These are phyloP conservation scores for Antheraea assamensis DNA, from an alignment of 2,888 invertebrate species.

Conservation along the genomic window DNA sequence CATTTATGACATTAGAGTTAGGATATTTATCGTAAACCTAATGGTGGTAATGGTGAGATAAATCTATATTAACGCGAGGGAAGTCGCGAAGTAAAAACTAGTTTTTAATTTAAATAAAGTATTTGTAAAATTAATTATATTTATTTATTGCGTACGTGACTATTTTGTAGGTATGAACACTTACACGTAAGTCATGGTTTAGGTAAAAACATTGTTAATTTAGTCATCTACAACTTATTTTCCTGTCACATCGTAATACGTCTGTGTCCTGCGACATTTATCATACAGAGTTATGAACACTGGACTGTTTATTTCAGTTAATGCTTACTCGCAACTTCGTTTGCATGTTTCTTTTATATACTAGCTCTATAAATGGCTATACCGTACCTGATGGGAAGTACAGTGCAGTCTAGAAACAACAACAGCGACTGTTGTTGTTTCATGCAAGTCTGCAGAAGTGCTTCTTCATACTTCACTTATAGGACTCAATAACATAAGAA, in stretches of 20 bases:
- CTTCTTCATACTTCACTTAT: no score
- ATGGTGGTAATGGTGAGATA: no score
- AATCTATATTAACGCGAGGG: background rate
- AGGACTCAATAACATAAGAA: no score
- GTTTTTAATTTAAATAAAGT: background rate
- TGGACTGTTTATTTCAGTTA: background rate
- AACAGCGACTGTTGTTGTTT: no score
- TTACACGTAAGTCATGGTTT: slow-evolving; percentile 2
- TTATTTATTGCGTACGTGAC: slow-evolving; percentile 20
- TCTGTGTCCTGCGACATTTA: background rate
- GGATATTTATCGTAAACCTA: no score
- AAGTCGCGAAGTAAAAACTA: background rate
- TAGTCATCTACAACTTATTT: slow-evolving; percentile 18
- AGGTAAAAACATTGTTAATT: slow-evolving; percentile 16
- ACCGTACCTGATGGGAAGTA: no score
- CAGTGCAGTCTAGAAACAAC: no score
- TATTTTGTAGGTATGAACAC: slow-evolving; percentile 1
- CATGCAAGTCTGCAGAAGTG: no score
- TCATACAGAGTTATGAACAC: background rate
- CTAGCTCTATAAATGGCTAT: no score
- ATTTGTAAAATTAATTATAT: background rate
- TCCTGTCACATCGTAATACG: slow-evolving; percentile 17
- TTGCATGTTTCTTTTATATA: background rate
- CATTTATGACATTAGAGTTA: no score
- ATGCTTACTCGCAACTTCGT: background rate